Base-by-base conservation (phyloP, 2,113 vertebrate species). In the Gulo gulo region DNA sequence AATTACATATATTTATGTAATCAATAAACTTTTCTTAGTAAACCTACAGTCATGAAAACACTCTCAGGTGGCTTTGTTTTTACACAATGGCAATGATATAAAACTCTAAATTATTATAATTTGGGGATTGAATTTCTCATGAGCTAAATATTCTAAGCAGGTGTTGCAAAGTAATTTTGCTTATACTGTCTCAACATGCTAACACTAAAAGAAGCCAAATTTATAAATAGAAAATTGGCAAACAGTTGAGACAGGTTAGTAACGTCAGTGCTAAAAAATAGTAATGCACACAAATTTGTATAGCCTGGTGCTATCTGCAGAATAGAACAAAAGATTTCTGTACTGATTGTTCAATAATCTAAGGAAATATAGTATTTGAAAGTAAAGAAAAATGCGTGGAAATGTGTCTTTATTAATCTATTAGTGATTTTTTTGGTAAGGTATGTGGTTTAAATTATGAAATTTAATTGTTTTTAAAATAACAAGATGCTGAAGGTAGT, bases 161-260 rank as follows among this genome's bases (percentile, higher is more conserved):
- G 94, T 97, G 84, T 94, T 97, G 20, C 21, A 91, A 91, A 92
- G 10, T 94, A 94, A 94, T 96, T 94, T 96, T 97, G 80, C 69
- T 91, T 97, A 88, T 9, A 71, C 23, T 39, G 18, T 74, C 86
- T 96, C 80, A 96, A 95, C 14, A 90, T 63, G 20, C 42, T 52
- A 90, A 87, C 29, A 29, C n/a, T 73, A 91, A 94, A 96, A 67
- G 50, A 91, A 97, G 63, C 69, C 57, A 97, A 59, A 4, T 94
- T 92, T 97, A 91, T 76, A 97, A 95, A 94, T 88, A 96, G 96
- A 97, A 97, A 97, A 95, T 79, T 94, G 92, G 52, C 50, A 71
- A 95, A 61, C 6, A 95, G 0, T 94, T 85, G 36, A 90, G 14
- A 91, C 7, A 93, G 4, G 24, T 95, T 81, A 91, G 47, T 2